Evolutionary conservation across 2,797 vertebrate species (phyloP).

Genomic region (Spinibarbus caldwelli): DNA sequence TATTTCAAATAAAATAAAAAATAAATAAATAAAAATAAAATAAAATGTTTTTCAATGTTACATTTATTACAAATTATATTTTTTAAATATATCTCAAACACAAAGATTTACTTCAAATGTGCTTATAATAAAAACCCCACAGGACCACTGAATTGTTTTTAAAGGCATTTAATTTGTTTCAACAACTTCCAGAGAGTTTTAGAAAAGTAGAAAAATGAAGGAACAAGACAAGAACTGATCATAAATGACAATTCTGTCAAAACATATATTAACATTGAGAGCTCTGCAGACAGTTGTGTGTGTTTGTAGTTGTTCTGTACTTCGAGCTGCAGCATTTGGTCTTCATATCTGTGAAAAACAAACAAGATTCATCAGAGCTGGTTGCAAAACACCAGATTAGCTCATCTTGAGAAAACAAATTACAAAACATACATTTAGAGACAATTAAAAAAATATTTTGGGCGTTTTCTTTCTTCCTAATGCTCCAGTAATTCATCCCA

Average conservation of each 20-base stretch:
- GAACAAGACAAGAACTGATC: slow-evolving; percentile 34
- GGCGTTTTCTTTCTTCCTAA: background rate
- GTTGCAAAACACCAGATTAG: background rate
- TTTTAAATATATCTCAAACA: background rate
- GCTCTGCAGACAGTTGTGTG: slow-evolving; percentile 27
- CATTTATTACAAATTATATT: background rate
- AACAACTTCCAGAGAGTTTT: slow-evolving; percentile 68
- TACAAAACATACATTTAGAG: background rate
- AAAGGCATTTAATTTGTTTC: slow-evolving; percentile 66
- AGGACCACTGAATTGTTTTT: background rate
- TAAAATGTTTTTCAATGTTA: background rate
- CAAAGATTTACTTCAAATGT: background rate
- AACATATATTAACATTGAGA: slow-evolving; percentile 55
- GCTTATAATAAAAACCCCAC: background rate
- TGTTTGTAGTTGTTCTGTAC: slow-evolving; percentile 4
- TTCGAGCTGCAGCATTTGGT: slow-evolving; percentile 25
- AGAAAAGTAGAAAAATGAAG: slow-evolving; percentile 63
- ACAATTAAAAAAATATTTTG: background rate
- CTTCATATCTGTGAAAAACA: slow-evolving; percentile 45
- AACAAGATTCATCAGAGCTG: background rate
- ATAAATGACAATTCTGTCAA: slow-evolving; percentile 51
- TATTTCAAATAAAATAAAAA: background rate
- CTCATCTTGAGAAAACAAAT: background rate
- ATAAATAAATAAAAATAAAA: background rate
- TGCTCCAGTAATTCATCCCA: background rate